Evolutionary conservation across 2,113 vertebrate species (phyloP), one percentile per base, ranked within the genome.

Genomic region (Acrocephalus kingi): DNA sequence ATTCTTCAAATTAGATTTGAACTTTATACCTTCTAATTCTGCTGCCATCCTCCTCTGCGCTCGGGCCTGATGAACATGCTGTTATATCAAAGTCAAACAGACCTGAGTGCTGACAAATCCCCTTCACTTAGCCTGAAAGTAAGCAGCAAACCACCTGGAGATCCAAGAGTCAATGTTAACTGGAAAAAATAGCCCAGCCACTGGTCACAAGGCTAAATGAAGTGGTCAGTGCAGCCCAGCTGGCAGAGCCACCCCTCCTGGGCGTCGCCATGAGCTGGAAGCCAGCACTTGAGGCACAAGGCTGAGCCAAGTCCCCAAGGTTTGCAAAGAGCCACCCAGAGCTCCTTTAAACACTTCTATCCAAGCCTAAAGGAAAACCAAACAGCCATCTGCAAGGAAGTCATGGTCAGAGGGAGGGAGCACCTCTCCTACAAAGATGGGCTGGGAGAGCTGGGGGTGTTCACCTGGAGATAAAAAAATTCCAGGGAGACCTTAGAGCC

Each of bases 1-100:
- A 95, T 28, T 95, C 92, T 94, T 97, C 85, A 66, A 93, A 84
- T 94, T 91, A 92, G 25, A 46, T 63, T 89, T 93, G 96, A 97
- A 94, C 96, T 93, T 91, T 71, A 48, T 86, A 73, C 91, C 91
- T 93, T 56, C 74, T 80, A 87, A 77, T 94, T 94, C 96, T 93
- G 48, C 79, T 86, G 77, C 82, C 54, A 4, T 77, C 73, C 20
- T 91, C 80, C 81, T 96, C 76, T 30, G 69, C 0, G 12, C 90
- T 92, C 15, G 0, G 59, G 79, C 72, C 90, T 64, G 91, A 96
- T 79, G 90, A 91, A 88, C 86, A 56, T 0, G 0, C 62, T 30
- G 79, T 45, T 13, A 33, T 86, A 90, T 96, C 93, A 94, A 96
- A 97, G 96, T 37, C 84, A 51, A 14, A 49, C 31, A 93, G 62